Evolutionary conservation across 2,113 vertebrate genomes (phyloP).

Genomic region (Hepsetus odoe): DNA sequence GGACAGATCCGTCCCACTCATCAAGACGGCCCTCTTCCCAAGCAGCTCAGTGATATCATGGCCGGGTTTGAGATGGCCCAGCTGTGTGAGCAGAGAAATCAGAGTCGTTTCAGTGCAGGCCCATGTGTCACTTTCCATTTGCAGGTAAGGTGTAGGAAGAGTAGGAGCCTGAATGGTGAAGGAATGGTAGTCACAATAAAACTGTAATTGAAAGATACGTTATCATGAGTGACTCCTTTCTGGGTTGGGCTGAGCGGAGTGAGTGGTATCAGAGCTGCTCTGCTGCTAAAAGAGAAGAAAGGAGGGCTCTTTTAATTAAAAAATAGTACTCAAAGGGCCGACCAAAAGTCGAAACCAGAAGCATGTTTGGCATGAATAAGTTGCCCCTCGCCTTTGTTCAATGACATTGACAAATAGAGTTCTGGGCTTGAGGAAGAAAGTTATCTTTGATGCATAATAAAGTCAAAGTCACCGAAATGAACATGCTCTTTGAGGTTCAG

Average conservation of each 20-base stretch:
- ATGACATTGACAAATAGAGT: slow-evolving; percentile 81
- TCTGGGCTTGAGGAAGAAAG: slow-evolving; percentile 69
- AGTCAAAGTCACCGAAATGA: slow-evolving; percentile 79
- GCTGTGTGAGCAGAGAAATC: slow-evolving; percentile 63
- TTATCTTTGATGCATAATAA: slow-evolving; percentile 80
- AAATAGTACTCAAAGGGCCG: slow-evolving; percentile 69
- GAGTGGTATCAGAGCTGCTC: slow-evolving; percentile 67
- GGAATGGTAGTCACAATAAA: slow-evolving; percentile 75
- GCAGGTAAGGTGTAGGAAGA: slow-evolving; percentile 62
- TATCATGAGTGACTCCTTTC: slow-evolving; percentile 69
- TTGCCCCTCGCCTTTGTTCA: slow-evolving; percentile 73
- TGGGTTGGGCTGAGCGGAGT: slow-evolving; percentile 63
- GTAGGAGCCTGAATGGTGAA: slow-evolving; percentile 68
- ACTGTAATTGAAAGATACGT: slow-evolving; percentile 82
- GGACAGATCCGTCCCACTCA: slow-evolving; percentile 60
- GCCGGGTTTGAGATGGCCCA: slow-evolving; percentile 39
- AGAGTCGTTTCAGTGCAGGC: slow-evolving; percentile 68
- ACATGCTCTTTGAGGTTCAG: slow-evolving; percentile 75
- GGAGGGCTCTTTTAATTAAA: slow-evolving; percentile 75
- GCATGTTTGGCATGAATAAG: slow-evolving; percentile 82
- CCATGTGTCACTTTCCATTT: slow-evolving; percentile 69
- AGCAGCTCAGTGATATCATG: slow-evolving; percentile 64
- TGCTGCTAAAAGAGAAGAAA: slow-evolving; percentile 69
- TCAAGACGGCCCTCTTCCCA: slow-evolving; percentile 39
- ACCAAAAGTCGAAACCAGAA: slow-evolving; percentile 76